Percentiles rank a stretch among this genome's conserved stretches.
phyloP scores from a whole-genome alignment of 2,888 invertebrate genomes.

The Caenorhabditis zanzibari region DNA sequence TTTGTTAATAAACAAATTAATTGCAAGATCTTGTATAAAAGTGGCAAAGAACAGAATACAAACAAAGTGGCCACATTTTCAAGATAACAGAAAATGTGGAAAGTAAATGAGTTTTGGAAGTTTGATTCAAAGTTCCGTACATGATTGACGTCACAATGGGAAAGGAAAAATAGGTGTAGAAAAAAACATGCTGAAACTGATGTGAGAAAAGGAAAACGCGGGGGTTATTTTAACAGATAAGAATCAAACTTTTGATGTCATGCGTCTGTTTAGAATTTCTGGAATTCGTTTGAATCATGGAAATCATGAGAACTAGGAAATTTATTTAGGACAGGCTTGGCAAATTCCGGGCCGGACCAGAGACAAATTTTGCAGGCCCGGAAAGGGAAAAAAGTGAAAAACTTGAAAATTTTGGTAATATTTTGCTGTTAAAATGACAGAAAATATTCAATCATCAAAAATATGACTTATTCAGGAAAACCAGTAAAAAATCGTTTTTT shows the following conservation, averaged over 20 bases:
- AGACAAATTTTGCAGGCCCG: no score
- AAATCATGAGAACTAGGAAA: neutral
- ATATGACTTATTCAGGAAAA: no score
- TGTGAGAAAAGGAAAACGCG: slow-evolving; percentile 27
- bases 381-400: no score
- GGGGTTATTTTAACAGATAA: slow-evolving; percentile 18
- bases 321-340: neutral
- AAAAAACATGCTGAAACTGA: slow-evolving; percentile 22
- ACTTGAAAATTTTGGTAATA: no score
- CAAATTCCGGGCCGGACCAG: no score
- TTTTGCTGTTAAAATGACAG: no score
- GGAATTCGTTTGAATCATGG: slow-evolving; percentile 24
- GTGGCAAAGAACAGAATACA: no score
- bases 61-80: neutral
- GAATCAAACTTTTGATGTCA: slow-evolving; percentile 23
- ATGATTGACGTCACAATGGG: slow-evolving; percentile 21
- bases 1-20: neutral
- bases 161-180: slow-evolving; percentile 1
- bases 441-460: no score
- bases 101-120: slow-evolving; percentile 2
- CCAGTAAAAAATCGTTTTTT: no score
- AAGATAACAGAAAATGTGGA: neutral
- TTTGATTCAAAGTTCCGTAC: slow-evolving; percentile 8
- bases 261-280: slow-evolving; percentile 13
- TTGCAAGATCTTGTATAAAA: neutral